Conservation (phyloP, 2,888 invertebrate genomes). For the Mellilla xanthometata region DNA sequence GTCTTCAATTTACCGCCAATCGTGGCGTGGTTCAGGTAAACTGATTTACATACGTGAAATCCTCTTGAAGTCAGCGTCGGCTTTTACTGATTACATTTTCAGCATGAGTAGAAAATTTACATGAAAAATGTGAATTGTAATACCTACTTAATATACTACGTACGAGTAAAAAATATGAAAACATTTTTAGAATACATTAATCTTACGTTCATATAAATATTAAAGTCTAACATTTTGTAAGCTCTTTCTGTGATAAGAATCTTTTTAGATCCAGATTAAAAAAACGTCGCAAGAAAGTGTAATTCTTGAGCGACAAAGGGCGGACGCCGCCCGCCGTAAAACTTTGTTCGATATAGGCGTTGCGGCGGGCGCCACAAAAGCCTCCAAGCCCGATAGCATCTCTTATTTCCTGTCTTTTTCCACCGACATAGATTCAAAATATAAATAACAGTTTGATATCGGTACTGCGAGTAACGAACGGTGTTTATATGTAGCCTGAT, state of each 20-base stretch:
- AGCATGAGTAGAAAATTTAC: slow-evolving; percentile 11
- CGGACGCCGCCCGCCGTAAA: no score
- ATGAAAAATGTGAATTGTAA: no score
- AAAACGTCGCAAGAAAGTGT: no score
- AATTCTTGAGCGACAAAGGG: no score
- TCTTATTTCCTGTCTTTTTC: slow-evolving; percentile 7
- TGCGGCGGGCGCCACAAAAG: neutral
- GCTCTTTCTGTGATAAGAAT: no score
- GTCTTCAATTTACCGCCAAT: slow-evolving; percentile 36
- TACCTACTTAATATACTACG: no score
- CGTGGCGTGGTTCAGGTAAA: slow-evolving; percentile 38
- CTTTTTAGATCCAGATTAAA: no score
- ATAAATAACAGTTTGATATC: slow-evolving; percentile 11
- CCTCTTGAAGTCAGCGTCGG: slow-evolving; percentile 35
- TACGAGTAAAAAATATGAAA: no score
- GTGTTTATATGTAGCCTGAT: slow-evolving; percentile 43
- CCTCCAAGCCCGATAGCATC: slow-evolving; percentile 3
- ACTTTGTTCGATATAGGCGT: no score
- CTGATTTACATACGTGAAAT: slow-evolving; percentile 47
- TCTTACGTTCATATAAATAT: no score
- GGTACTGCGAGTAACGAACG: slow-evolving; percentile 8
- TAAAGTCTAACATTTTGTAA: no score
- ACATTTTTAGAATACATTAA: no score
- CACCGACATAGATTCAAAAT: slow-evolving; percentile 1
- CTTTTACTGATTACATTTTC: slow-evolving; percentile 46